Base-by-base conservation (phyloP, 2,888 invertebrate genomes). In the Myopa testacea region DNA sequence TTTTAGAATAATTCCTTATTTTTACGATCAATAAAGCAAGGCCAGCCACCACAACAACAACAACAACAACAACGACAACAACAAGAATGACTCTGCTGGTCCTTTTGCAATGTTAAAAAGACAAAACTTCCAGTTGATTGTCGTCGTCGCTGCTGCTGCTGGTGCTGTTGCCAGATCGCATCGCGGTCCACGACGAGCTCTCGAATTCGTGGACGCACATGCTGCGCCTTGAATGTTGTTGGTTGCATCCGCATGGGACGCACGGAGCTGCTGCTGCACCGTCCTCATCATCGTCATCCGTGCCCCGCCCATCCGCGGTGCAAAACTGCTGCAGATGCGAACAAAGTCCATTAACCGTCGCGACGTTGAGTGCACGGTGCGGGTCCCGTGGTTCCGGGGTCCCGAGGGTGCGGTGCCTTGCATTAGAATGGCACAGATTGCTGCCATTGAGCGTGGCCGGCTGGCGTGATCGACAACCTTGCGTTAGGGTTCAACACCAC, bases 261-360 rank as follows among this genome's bases (percentile, higher is more conserved):
- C 50, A 19, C 71, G 52, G 55, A 1, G 38, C 52, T 26, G 58
- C 38, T 50, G 52, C 55, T 55, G 58, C 58, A 68, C 8, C 67
- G 38, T 37, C 67, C 67, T 68, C 68, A 45, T 68, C 68, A 38
- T 55, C 50, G 12, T n/a, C 45, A 69, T 69, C 68, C n/a, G n/a
- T n/a, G n/a, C n/a, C 26, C 68, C 37, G 19, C n/a, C 68, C 70
- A 71, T 75, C 65, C 69, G 63, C 75, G 76, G 60, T 73, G 76
- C 78, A 69, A 72, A 67, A 73, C 52, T 69, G 72, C 72, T 70
- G 74, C 76, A 72, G 60, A 71, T 72, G 78, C 69, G 73, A 63
- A 63, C 78, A 78, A 74, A 76, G 78, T 78, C 78, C 78, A 78
- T 76, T 76, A 78, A 78, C 76, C 76, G 76, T 75, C 76, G 63